phyloP scores from a whole-genome alignment of 1,140 invertebrate genomes.

The Brachionus calyciflorus region DNA sequence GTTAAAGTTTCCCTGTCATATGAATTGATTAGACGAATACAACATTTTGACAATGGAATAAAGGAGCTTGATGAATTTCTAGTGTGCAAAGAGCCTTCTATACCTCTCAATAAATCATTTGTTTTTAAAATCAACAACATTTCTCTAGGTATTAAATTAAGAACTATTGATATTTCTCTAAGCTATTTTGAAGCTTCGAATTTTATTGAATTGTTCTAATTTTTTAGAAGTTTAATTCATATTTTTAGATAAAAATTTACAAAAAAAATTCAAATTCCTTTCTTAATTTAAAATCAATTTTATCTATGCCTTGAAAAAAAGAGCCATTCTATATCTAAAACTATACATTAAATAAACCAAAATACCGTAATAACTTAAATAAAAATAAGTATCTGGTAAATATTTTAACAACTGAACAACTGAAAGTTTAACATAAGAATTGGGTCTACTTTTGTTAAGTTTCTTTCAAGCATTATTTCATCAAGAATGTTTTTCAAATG shows the following conservation, averaged over 20 bases:
- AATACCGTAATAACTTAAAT: too few species aligned
- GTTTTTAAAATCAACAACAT: slow-evolving; percentile 95
- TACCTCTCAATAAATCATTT: slow-evolving; percentile 88
- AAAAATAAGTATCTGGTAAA: too few species aligned
- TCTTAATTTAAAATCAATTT: slow-evolving; percentile 67
- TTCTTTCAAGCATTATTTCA: too few species aligned
- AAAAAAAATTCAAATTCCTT: slow-evolving; percentile 66
- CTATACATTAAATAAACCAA: slow-evolving; percentile 86
- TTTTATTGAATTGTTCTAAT: slow-evolving; percentile 69
- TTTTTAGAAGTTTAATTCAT: background rate
- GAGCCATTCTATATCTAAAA: slow-evolving; percentile 87
- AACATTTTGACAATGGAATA: slow-evolving; percentile 82
- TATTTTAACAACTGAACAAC: too few species aligned
- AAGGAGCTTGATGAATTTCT: slow-evolving; percentile 68
- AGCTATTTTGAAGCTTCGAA: slow-evolving; percentile 63
- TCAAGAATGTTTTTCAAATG: too few species aligned
- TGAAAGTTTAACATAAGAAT: too few species aligned
- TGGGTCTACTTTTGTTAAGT: too few species aligned
- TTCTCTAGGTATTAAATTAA: slow-evolving; percentile 73
- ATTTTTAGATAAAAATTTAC: background rate
- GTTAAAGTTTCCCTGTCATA: slow-evolving; percentile 54
- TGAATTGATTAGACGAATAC: slow-evolving; percentile 72
- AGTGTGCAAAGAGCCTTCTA: slow-evolving; percentile 70
- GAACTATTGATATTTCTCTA: slow-evolving; percentile 64
- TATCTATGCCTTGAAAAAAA: slow-evolving; percentile 76